These are phyloP conservation scores for Eptatretus burgeri DNA, from an alignment of 2,113 vertebrate genomes.

Conservation along the genomic window DNA sequence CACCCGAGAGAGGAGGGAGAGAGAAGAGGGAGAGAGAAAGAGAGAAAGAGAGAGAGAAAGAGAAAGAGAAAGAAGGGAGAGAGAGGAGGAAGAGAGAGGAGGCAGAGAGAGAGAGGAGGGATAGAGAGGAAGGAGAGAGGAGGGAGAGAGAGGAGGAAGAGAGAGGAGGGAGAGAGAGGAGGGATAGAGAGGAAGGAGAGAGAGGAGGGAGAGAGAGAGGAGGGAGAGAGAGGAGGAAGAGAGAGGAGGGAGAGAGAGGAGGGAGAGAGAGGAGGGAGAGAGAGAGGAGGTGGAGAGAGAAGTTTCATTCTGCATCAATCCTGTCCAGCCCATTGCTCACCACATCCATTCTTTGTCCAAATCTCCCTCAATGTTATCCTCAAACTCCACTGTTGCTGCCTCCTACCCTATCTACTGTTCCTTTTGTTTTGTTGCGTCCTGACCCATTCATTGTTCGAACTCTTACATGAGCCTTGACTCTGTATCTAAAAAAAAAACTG, in stretches of 20 bases:
- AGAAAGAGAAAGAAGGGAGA: not conserved
- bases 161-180: not conserved
- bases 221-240: not conserved
- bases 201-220: not conserved
- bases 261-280: not conserved
- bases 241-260: not conserved
- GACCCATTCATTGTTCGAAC: no score
- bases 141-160: not conserved
- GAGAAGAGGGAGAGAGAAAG: not conserved
- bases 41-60: not conserved
- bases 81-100: not conserved
- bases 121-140: not conserved
- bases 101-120: not conserved
- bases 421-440: no score
- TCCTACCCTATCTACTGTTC: no score
- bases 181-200: not conserved
- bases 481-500: no score
- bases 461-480: no score
- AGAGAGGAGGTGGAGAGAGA: not conserved
- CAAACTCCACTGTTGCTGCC: no score
- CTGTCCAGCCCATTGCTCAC: no score
- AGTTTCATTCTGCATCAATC: no score
- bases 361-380: no score
- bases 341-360: no score
- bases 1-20: not conserved